phyloP scores from a whole-genome alignment of 2,113 vertebrate species.

The Tachysurus fulvidraco region DNA sequence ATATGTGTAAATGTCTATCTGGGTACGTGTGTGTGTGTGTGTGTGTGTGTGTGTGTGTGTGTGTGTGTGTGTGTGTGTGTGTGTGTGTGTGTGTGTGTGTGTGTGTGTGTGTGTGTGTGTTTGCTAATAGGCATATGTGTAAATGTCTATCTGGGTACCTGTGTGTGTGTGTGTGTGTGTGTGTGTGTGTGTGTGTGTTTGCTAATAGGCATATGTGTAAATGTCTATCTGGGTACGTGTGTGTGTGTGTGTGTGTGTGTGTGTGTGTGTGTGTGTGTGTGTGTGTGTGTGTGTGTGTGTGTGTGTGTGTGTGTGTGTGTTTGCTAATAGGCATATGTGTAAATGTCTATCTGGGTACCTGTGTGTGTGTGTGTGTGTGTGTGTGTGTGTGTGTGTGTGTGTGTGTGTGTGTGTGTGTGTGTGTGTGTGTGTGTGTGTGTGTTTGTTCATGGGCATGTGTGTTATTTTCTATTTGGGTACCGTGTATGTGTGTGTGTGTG shows the following conservation, averaged over 20 bases:
- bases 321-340: too few species aligned
- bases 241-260: neutral
- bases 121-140: neutral
- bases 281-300: too few species aligned
- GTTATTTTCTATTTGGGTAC: too few species aligned
- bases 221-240: slow-evolving; percentile 3
- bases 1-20: neutral
- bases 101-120: slow-evolving; percentile 11
- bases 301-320: too few species aligned
- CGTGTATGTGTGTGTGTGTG: too few species aligned
- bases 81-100: neutral
- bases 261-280: neutral
- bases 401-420: too few species aligned
- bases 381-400: too few species aligned
- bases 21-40: slow-evolving; percentile 19
- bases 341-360: too few species aligned
- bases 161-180: slow-evolving; percentile 15
- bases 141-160: neutral
- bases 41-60: neutral
- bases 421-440: too few species aligned
- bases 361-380: too few species aligned
- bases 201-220: neutral
- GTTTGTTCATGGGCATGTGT: too few species aligned
- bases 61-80: neutral
- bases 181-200: neutral